These are phyloP conservation scores for Heloderma charlesbogerti DNA, from an alignment of 2,113 vertebrate species.

Conservation along the genomic window DNA sequence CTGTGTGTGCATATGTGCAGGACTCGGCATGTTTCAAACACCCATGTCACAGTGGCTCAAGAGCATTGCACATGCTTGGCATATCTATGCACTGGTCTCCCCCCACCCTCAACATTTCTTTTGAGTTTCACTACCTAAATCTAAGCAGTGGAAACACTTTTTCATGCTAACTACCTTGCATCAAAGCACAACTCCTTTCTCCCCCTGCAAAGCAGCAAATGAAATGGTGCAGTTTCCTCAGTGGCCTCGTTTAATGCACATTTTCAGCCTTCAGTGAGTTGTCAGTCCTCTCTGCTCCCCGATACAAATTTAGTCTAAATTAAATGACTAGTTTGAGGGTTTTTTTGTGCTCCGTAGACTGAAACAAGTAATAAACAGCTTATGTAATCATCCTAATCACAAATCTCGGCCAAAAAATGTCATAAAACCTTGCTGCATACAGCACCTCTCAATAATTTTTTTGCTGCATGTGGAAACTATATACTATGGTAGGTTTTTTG, in stretches of 20 bases:
- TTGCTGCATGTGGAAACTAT: slow-evolving; percentile 53
- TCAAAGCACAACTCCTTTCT: slow-evolving; percentile 50
- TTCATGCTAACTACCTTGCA: slow-evolving; percentile 52
- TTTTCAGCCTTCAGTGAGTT: slow-evolving; percentile 56
- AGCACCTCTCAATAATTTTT: slow-evolving; percentile 67
- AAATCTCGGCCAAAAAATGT: slow-evolving; percentile 68
- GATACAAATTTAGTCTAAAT: slow-evolving; percentile 69
- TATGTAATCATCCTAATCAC: slow-evolving; percentile 73
- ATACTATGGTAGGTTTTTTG: slow-evolving; percentile 59
- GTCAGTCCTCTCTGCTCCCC: slow-evolving; percentile 56
- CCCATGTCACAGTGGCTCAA: neutral
- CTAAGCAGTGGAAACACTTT: slow-evolving; percentile 47
- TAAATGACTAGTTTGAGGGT: slow-evolving; percentile 65
- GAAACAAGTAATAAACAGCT: slow-evolving; percentile 73
- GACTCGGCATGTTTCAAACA: neutral
- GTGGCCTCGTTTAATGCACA: slow-evolving; percentile 43
- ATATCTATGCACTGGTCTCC: neutral
- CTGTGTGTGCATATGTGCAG: neutral
- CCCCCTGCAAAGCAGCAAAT: accelerated
- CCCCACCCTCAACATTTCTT: neutral
- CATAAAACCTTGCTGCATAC: slow-evolving; percentile 63
- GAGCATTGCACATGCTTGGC: slow-evolving; percentile 49
- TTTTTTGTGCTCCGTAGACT: slow-evolving; percentile 67
- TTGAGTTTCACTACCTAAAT: neutral
- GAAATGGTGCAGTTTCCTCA: slow-evolving; percentile 47